Percentiles rank a stretch among this genome's conserved stretches.
Conservation (phyloP, 1,140 invertebrate genomes). For the Drosophila serrata region DNA sequence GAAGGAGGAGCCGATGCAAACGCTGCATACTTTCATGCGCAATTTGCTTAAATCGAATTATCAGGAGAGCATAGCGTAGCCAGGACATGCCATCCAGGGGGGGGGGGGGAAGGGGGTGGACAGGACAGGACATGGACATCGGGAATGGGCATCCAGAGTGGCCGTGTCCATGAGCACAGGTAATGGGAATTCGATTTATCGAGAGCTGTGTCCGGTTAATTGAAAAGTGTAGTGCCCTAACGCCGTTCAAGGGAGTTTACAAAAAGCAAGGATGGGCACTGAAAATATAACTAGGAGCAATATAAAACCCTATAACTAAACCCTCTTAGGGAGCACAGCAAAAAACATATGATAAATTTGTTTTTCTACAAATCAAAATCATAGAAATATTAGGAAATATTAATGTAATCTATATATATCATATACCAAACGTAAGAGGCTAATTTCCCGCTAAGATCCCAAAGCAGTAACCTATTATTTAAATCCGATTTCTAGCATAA, state of each 20-base stretch:
- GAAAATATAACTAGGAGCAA: background rate
- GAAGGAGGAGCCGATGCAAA: constrained; percentile 6
- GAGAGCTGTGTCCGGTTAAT: constrained; percentile 9
- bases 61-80: constrained; percentile 43
- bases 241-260: background rate
- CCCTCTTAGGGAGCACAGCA: background rate
- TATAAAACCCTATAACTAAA: too few species aligned
- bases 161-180: constrained; percentile 9
- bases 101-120: too few species aligned
- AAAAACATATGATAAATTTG: too few species aligned
- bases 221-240: background rate
- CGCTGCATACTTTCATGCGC: constrained; percentile 70
- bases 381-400: background rate
- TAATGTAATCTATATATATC: too few species aligned
- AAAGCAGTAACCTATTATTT: background rate
- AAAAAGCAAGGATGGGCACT: background rate
- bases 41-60: constrained; percentile 75
- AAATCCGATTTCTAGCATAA: background rate
- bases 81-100: constrained; percentile 9
- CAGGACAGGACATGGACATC: background rate
- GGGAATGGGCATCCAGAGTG: constrained; percentile 2
- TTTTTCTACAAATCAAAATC: too few species aligned
- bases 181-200: constrained; percentile 35
- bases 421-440: background rate
- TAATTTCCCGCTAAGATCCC: background rate